phyloP scores from a whole-genome alignment of 2,888 invertebrate species.

The Amiota minor region DNA sequence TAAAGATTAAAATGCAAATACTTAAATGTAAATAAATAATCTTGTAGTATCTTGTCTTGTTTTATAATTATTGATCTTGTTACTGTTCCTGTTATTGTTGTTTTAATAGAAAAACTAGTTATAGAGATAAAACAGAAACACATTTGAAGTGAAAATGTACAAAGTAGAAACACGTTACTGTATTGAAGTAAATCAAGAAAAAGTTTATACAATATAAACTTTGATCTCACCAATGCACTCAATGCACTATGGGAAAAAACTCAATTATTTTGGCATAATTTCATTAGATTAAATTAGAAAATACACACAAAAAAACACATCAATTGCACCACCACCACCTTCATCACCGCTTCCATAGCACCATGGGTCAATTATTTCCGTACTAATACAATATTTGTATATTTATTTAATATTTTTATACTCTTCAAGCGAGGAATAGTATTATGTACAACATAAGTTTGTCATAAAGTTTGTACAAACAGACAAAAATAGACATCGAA shows the following conservation, averaged over 20 bases:
- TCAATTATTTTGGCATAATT: too few species aligned
- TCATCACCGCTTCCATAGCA: too few species aligned
- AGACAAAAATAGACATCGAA: too few species aligned
- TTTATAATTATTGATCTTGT: neutral
- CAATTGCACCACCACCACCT: too few species aligned
- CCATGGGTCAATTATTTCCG: neutral
- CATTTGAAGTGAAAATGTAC: neutral
- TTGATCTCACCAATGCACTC: too few species aligned
- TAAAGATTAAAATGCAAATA: neutral
- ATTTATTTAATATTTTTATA: neutral
- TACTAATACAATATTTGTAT: neutral
- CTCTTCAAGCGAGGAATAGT: neutral
- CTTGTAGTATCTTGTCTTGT: too few species aligned
- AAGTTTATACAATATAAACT: too few species aligned
- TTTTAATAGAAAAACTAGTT: neutral
- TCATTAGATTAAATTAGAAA: too few species aligned
- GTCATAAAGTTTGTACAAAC: constrained; percentile 5
- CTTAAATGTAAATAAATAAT: neutral
- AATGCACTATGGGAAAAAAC: too few species aligned
- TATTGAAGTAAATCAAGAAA: too few species aligned
- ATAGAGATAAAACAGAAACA: neutral
- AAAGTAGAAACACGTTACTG: neutral
- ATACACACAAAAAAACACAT: too few species aligned
- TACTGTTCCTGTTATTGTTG: neutral
- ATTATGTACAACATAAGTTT: neutral